Evolutionary conservation across 1,140 invertebrate genomes (phyloP), one percentile per base, ranked within the genome.

Genomic region (Bursaphelenchus mucronatus): DNA sequence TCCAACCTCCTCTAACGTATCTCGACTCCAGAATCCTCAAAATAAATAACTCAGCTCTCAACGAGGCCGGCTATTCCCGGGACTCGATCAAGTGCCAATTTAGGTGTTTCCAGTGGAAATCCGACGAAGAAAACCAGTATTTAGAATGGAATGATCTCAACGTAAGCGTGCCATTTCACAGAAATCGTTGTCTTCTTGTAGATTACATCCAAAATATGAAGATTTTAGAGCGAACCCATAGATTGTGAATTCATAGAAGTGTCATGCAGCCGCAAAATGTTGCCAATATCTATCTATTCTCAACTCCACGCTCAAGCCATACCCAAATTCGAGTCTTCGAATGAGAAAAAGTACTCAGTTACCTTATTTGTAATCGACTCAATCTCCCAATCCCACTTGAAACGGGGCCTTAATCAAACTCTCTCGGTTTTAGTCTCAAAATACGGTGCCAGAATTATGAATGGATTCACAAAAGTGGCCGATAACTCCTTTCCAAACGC

Each of bases 401-500:
- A 61, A 46, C 49, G 74, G 13, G 57, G 55, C 50, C 61, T 76
- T 9, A 68, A 66, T 41, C 69, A 75, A 56, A 78, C 71, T 4
- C 54, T 78, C 8, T 46, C 73, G 44, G 61, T 71, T 10, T 59
- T 76, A 40, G 17, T 63, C 39, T 41, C 58, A 11, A 47, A 56
- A 13, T 78, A 76, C 57, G 57, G 64, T 39, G 59, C 76, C 10
- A 63, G 52, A 55, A 57, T 78, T 19, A 67, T 76, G 40, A 66
- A 64, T 15, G 75, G 75, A 7, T 76, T 76, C 49, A 78, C 66
- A 51, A 76, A 76, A 70, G 66, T 76, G 43, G 75, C 65, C 17
- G 75, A 76, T 62, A 76, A 76, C 58, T 73, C 69, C 44, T 76
- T 78, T 58, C 76, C 75, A 10, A 76, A 76, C 55, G 75, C 75